Base-by-base conservation (phyloP, 2,113 vertebrate genomes). In the Chamaetylas fuelleborni region DNA sequence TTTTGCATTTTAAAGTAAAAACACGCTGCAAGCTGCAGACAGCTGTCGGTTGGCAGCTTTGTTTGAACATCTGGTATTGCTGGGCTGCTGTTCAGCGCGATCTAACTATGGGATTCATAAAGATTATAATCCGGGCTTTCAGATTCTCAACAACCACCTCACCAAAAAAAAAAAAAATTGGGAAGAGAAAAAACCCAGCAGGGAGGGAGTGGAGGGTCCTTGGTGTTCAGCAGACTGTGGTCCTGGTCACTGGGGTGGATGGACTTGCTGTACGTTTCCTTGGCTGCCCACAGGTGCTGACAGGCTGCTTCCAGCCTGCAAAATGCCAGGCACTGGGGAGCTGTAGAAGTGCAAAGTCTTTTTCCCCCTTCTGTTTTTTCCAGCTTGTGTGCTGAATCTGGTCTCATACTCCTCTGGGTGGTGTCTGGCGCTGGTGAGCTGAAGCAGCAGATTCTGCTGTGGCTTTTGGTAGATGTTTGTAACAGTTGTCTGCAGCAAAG, bases 41-140 rank as follows among this genome's bases (percentile, higher is more conserved):
- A 97, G 97, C 97, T 97, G 97, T 97, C 91, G 95, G 96, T 97
- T 98, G 97, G 97, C 97, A 98, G 96, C 96, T 96, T 96, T 96
- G 95, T 96, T 93, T 94, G 97, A 97, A 97, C 97, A 98, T 97
- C 97, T 98, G 97, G 96, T 97, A 95, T 96, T 96, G 95, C 97
- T 96, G 96, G 97, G 96, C 93, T 96, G 97, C 96, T 97, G 93
- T 97, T 96, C 97, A 95, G 96, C 29, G 1, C 33, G 47, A 92
- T 97, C 95, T 96, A 96, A 97, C 95, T 94, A 96, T 96, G 97
- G 96, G 96, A 97, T 98, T 97, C 97, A 97, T 97, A 95, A 97
- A 97, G 96, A 97, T 97, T 96, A 97, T 96, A 97, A 97, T 97
- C 96, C 95, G 3, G 94, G 95, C 95, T 97, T 97, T 97, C 94